These are phyloP conservation scores for Setipinna tenuifilis DNA, from an alignment of 2,797 vertebrate species.

Conservation along the genomic window DNA sequence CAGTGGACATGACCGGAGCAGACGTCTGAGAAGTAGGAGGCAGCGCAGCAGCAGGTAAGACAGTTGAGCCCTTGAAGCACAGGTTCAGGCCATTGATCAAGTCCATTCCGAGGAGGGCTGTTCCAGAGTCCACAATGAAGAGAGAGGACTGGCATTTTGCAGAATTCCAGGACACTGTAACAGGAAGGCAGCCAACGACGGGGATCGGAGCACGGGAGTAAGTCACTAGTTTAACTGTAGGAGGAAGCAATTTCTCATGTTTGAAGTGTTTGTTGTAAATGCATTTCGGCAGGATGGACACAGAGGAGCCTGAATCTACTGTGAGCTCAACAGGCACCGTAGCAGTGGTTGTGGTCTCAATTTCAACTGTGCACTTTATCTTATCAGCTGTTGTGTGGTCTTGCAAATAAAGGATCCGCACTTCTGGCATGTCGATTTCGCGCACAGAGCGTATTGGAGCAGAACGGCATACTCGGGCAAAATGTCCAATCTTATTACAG, in stretches of 20 bases:
- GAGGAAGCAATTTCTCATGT: neutral
- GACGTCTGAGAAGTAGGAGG: neutral
- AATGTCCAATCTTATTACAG: neutral
- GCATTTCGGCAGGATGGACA: conserved; percentile 6
- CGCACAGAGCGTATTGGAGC: neutral
- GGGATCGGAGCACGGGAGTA: conserved; percentile 34
- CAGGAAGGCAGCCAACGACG: conserved; percentile 17
- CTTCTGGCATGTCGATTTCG: neutral
- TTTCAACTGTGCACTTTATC: neutral
- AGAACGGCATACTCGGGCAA: neutral
- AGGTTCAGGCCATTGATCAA: conserved; percentile 23
- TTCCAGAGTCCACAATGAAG: conserved; percentile 11
- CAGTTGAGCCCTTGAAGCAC: neutral
- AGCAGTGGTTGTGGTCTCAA: neutral
- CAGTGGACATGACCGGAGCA: neutral
- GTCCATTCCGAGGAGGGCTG: conserved; percentile 34
- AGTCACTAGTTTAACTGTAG: conserved; percentile 31
- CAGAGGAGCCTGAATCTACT: conserved; percentile 5
- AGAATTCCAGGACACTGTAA: neutral
- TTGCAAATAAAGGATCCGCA: neutral
- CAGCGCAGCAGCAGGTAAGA: neutral
- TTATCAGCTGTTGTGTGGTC: neutral
- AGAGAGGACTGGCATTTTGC: neutral
- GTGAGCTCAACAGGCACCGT: neutral
- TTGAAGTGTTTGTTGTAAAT: conserved; percentile 1